Base-by-base conservation (phyloP, 2,888 invertebrate genomes). In the Mycalesis mineus region DNA sequence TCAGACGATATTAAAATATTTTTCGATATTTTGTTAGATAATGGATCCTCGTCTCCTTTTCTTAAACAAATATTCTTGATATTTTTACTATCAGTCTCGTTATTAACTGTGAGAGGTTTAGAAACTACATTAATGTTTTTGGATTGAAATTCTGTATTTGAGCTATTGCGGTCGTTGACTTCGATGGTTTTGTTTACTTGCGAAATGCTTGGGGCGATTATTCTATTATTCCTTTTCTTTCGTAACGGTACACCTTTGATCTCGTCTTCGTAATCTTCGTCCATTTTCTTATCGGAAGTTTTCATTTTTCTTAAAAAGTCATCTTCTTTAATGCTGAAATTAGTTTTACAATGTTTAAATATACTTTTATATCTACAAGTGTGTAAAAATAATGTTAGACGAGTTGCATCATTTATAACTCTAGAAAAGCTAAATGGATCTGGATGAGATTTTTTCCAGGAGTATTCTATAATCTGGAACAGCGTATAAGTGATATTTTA, bases 231-330 rank as follows among this genome's bases (percentile, higher is more conserved):
- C 64, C 84, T 71, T 58, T 74, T 77, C 57, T 59, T 78, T 50
- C 84, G 72, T 11, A 79, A 67, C 14, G 84, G 82, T 11, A 82
- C 65, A n/a, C 82, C 84, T 72, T 74, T 82, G 7, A 78, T 67
- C 48, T 80, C 80, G n/a, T 82, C 78, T 17, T 82, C 83, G 52
- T 84, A 82, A 40, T 84, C 83, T 47, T 82, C 80, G 7, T 68
- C 67, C n/a, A 71, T 69, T 8, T 70, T 56, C 48, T 67, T 70
- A 8, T 42, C 41, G 0, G 41, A 17, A 8, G 55, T 48, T 57
- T 63, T 61, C 1, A 61, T 48, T 42, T 64, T 54, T 52, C 58
- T 66, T 28, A 60, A 40, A 48, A 60, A 61, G 33, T 60, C 56
- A 15, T 64, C 64, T 4, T 62, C 62, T 45, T 54, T 62, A 7